Base-by-base conservation (phyloP, 2,113 vertebrate genomes). In the Phrynocephalus versicolor region DNA sequence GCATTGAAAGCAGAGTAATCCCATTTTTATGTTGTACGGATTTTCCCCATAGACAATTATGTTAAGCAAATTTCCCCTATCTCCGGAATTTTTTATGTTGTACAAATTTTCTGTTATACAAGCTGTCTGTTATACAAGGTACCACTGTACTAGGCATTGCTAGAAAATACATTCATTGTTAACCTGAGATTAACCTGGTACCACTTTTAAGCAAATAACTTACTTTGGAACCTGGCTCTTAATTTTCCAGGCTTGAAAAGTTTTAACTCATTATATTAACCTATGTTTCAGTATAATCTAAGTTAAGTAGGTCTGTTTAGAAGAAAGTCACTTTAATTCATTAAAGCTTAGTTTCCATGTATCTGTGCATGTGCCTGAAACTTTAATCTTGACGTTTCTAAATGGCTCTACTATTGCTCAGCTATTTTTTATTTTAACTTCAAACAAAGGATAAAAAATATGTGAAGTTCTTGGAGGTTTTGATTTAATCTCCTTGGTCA, bases 401-500 rank as follows among this genome's bases (percentile, higher is more conserved):
- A 76, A 71, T 60, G 30, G 3, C 39, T 67, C 15, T 15, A 70
- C 35, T 74, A 82, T 62, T 74, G 45, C 30, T 16, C 3, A 55
- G 21, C 41, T 75, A 33, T 80, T 41, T n/a, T n/a, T n/a, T n/a
- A n/a, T n/a, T n/a, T n/a, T n/a, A 67, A 67, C 45, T 6, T 19
- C 12, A 45, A 75, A 27, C 13, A 58, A 55, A 62, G 18, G 33
- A 18, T 51, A 51, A 51, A 30, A 30, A 27, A 65, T 51, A 2
- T 74, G 33, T 73, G 27, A 21, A 60, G 57, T 71, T 45, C 19
- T 60, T 84, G 62, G 23, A 71, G n/a, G 4, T 4, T 78, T 60
- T 72, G 25, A 6, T 79, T 79, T 74, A 81, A 86, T 81, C 58
- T 5, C n/a, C 57, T 65, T 74, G 78, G 27, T 80, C 84, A 81